Base-by-base conservation (phyloP, 1,140 invertebrate species). In the Lasaia peninsularis region DNA sequence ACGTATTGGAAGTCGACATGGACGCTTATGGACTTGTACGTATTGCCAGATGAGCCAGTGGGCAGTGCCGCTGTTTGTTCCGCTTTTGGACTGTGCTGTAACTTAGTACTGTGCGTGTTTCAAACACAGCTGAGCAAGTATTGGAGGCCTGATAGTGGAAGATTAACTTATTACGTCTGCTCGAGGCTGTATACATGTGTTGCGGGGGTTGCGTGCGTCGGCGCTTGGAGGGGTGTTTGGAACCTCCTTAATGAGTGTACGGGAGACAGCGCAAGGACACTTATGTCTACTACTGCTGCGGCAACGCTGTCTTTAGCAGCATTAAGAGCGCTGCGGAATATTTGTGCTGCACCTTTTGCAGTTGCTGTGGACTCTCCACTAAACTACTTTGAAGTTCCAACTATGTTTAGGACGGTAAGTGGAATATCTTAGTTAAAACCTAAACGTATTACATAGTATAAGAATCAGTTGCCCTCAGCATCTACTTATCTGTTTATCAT, bases 1-100 rank as follows among this genome's bases (percentile, higher is more conserved):
- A 92, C 92, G 48, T 97, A 96, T 75, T 97, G 96, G 96, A 90
- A 96, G 24, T 95, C 95, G 52, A 95, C 94, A 24, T 97, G 95
- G 95, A 91, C 92, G 40, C 90, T 97, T 12, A 93, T 95, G 90
- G 94, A 94, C 60, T 72, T 92, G 24, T 93, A 94, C 76, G 88
- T 96, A 18, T 92, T 92, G 49, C 93, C 94, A 1, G 80, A 90
- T 0, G 74, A 92, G 24, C 73, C 82, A 9, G 77, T 92, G 0
- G 60, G 91, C 2, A 95, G 94, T 69, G 91, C 92, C 8, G 77
- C 92, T 10, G 84, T 91, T n/a, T 95, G 94, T 49, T 88, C 94
- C 2, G 64, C 83, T 0, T 91, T 96, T 60, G 95, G 95, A 2
- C 88, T 94, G 60, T 71, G 90, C 54, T 93, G 93, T 2, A 91